phyloP scores from a whole-genome alignment of 1,140 invertebrate species.

The Drosophila navojoa region DNA sequence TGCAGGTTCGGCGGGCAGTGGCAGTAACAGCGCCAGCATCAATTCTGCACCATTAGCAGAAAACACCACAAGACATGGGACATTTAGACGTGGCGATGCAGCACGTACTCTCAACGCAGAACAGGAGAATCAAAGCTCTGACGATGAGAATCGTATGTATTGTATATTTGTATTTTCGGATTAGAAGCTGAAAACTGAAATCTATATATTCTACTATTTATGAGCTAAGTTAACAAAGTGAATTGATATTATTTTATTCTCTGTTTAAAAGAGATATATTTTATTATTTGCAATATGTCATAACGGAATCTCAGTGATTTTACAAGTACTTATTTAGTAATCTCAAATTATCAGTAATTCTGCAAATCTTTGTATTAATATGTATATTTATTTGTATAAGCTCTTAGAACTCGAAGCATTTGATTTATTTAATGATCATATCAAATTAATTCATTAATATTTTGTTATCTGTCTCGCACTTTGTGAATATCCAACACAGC shows the following conservation, averaged over 20 bases:
- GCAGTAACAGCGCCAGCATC: conserved; percentile 30
- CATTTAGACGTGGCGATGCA: conserved; percentile 59
- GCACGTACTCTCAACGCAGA: conserved; percentile 33
- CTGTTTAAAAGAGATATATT: too few relatives aligned
- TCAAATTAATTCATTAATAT: conserved; percentile 1
- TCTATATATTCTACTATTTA: too few relatives aligned
- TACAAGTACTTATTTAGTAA: too few relatives aligned
- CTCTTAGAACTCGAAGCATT: too few relatives aligned
- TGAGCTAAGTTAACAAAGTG: too few relatives aligned
- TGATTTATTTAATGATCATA: too few relatives aligned
- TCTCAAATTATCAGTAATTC: too few relatives aligned
- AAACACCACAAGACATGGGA: conserved; percentile 67
- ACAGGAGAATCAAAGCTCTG: conserved; percentile 68
- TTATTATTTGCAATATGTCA: too few relatives aligned
- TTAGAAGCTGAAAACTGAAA: neutral
- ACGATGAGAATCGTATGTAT: conserved; percentile 74
- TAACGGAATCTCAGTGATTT: too few relatives aligned
- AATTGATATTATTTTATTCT: too few relatives aligned
- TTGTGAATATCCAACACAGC: conserved; percentile 27
- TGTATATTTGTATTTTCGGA: neutral
- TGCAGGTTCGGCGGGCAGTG: conserved; percentile 33
- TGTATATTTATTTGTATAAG: too few relatives aligned
- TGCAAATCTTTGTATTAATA: too few relatives aligned
- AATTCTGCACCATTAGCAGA: conserved; percentile 24
- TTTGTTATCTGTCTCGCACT: neutral